These are phyloP conservation scores for Drepana falcataria DNA, from an alignment of 2,888 invertebrate genomes.

Conservation along the genomic window DNA sequence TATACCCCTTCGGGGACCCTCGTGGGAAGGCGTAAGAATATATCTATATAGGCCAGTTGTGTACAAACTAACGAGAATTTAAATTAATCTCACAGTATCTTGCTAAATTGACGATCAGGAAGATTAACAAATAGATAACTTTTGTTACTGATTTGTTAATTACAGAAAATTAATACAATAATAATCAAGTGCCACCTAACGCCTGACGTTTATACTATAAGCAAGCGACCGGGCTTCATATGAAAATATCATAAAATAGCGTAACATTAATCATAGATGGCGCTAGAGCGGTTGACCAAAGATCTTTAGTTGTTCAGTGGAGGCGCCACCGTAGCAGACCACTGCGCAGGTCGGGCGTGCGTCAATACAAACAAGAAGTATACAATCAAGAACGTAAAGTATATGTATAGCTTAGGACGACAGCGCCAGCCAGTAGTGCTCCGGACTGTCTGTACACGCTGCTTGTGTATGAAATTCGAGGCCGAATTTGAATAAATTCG, in stretches of 20 bases:
- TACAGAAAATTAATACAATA: not conserved
- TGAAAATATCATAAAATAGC: not conserved
- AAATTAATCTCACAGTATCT: no score
- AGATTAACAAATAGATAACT: no score
- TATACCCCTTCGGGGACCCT: no score
- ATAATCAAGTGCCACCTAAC: slow-evolving; percentile 10
- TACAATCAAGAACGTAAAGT: slow-evolving; percentile 49
- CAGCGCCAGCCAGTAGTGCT: slow-evolving; percentile 60
- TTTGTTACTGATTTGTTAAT: no score
- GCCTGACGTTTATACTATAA: not conserved
- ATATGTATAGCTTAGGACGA: slow-evolving; percentile 57
- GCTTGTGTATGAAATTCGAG: slow-evolving; percentile 63
- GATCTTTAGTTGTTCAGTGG: slow-evolving; percentile 15
- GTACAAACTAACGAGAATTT: no score
- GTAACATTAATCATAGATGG: slow-evolving; percentile 16
- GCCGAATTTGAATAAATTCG: slow-evolving; percentile 55
- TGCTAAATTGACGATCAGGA: no score
- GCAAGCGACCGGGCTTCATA: not conserved
- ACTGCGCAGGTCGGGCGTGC: slow-evolving; percentile 58
- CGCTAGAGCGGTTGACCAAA: slow-evolving; percentile 4
- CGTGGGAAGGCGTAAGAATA: no score
- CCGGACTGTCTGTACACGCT: slow-evolving; percentile 59
- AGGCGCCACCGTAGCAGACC: slow-evolving; percentile 30
- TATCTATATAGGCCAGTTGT: no score
- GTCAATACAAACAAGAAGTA: slow-evolving; percentile 72